Base-by-base conservation (phyloP, 2,113 vertebrate genomes). In the Eulacestoma nigropectus region DNA sequence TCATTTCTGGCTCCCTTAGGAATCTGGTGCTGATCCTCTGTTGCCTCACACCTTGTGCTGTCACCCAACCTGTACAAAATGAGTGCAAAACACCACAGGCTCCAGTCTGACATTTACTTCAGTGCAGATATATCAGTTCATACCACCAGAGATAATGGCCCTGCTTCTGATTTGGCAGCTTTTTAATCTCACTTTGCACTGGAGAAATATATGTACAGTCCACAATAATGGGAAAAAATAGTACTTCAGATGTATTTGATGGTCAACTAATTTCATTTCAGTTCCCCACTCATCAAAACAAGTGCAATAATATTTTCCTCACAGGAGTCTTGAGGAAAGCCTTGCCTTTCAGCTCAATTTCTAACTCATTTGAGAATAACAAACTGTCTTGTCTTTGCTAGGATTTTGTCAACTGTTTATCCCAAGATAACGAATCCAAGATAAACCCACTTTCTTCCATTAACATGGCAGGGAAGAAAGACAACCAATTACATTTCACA, bases 341-440 rank as follows among this genome's bases (percentile, higher is more conserved):
- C 13, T 83, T 63, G 41, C 41, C 27, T 79, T 95, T 88, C 62
- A 56, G 18, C 41, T 84, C 50, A 74, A 6, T 49, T 80, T 46
- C 42, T 84, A 74, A 81, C 33, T 77, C 80, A 62, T 84, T 74
- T 86, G 89, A 84, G 63, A 86, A 62, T 49, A 76, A 60, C 47
- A 84, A 74, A 70, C 20, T 81, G 37, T 53, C 67, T 79, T 64
- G 57, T 25, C 37, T 92, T 92, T 68, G 42, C 87, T 53, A 80
- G 68, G 80, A 57, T 86, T 96, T 90, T 94, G 68, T 77, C 87
- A 81, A 16, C n/a, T 77, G 17, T 77, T 86, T 84, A 80, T 88
- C 68, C 47, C 50, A 84, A 69, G 74, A 21, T 72, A 87, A 92
- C 44, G 33, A 67, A 72, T 27, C 80, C 57, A 35, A 63, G 32